Conservation (phyloP, 2,797 vertebrate genomes). For the Cirrhinus molitorella region DNA sequence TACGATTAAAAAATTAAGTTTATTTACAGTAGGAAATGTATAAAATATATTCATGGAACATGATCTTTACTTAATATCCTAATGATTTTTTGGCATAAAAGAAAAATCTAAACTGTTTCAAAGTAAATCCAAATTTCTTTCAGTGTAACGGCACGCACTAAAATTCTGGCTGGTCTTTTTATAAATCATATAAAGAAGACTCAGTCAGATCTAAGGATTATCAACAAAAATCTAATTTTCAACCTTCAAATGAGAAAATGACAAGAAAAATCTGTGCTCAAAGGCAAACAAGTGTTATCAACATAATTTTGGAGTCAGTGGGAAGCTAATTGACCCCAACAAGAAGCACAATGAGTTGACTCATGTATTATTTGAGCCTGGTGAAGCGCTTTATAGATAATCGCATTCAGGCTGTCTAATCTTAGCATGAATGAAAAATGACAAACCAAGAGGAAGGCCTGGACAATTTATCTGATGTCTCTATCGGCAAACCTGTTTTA, state of each 20-base stretch:
- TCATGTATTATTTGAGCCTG: conserved; percentile 48
- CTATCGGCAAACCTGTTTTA: conserved; percentile 1
- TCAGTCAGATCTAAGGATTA: not conserved
- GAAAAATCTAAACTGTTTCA: not conserved
- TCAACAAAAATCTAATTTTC: not conserved
- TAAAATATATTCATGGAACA: too few species aligned
- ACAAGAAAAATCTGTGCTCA: not conserved
- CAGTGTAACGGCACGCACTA: not conserved
- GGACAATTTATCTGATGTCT: conserved; percentile 10
- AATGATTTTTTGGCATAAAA: too few species aligned
- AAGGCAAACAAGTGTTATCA: conserved; percentile 20
- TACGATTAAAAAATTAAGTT: too few species aligned
- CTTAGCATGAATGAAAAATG: conserved; percentile 48
- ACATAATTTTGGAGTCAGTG: conserved; percentile 45
- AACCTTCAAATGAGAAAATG: not conserved
- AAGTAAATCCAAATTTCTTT: not conserved
- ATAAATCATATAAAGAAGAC: not conserved
- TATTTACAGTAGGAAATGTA: too few species aligned
- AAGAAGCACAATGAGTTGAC: conserved; percentile 20
- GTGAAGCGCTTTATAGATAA: conserved; percentile 49
- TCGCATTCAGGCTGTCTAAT: conserved; percentile 47
- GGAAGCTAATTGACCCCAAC: conserved; percentile 55
- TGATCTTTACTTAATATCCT: too few species aligned
- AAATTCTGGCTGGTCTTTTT: not conserved
- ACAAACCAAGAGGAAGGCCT: not conserved